Conservation (phyloP, 1,140 invertebrate genomes). For the Eulimnadia texana region DNA sequence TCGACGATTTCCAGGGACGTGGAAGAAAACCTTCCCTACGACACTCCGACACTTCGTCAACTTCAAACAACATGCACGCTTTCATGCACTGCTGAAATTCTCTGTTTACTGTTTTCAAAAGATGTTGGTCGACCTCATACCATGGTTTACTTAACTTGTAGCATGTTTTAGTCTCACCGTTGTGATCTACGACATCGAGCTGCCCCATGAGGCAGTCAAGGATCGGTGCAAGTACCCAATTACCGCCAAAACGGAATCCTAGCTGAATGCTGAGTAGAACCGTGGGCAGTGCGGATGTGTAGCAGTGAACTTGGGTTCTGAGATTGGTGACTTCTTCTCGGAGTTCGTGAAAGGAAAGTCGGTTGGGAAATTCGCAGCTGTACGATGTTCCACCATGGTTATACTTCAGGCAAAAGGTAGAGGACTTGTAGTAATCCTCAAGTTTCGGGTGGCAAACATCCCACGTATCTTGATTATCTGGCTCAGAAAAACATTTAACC, state of each 20-base stretch:
- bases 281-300: background rate
- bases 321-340: background rate
- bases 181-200: background rate
- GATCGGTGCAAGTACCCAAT: background rate
- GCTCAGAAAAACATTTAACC: background rate
- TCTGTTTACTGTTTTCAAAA: background rate
- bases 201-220: background rate
- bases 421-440: background rate
- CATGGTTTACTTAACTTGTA: background rate
- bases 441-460: background rate
- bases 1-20: background rate
- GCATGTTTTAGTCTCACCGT: background rate
- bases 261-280: background rate
- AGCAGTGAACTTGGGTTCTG: background rate
- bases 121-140: background rate
- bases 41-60: no score
- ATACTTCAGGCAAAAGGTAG: background rate
- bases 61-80: background rate
- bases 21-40: background rate
- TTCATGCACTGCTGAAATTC: background rate
- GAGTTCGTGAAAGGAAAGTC: background rate
- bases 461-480: background rate
- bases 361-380: background rate
- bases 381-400: background rate
- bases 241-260: background rate